Base-by-base conservation (phyloP, 2,888 invertebrate genomes). In the Glyphotaelius pellucidus region DNA sequence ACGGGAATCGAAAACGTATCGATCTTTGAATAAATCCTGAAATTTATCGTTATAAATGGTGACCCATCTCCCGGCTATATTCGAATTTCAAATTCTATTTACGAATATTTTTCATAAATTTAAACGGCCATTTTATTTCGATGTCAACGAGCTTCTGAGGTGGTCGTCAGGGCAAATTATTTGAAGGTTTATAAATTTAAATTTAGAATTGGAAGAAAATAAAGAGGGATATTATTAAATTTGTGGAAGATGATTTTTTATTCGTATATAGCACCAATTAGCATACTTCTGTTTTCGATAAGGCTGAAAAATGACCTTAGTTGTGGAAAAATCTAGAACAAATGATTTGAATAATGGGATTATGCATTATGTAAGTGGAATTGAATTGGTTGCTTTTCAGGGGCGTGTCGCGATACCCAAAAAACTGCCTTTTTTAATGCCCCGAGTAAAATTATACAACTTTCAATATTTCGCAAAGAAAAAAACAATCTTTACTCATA, bases 31-130 rank as follows among this genome's bases (percentile, higher is more conserved):
- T 83, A 83, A 83, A 35, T 38, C 31, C 47, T 30, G 5, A 42
- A 42, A 30, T 47, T n/a, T 86, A 86, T 90, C 67, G 47, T 32
- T 87, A 42, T 42, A 91, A 91, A 91, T 80, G 80, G 80, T 25
- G 80, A 67, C 31, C 31, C 87, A 47, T 87, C 87, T 80, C 67
- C 30, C 11, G 31, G 80, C 80, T 89, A 31, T 79, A 92, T 92
- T 90, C 81, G 93, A 93, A 92, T 91, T 92, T 93, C 90, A 93
- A 93, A 93, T 92, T 92, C 79, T 30, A 91, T 91, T 89, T 90
- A 81, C 19, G 92, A 93, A 93, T 93, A 89, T 92, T 93, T 92
- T 93, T 93, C 92, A 93, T 92, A 93, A 92, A 92, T 92, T 92
- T 80, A 90, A 83, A 67, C 89, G 52, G 88, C 92, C 90, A 91